Percentiles rank a stretch among this genome's conserved stretches.
Conservation (phyloP, 2,797 vertebrate species). For the Sphenodon punctatus region DNA sequence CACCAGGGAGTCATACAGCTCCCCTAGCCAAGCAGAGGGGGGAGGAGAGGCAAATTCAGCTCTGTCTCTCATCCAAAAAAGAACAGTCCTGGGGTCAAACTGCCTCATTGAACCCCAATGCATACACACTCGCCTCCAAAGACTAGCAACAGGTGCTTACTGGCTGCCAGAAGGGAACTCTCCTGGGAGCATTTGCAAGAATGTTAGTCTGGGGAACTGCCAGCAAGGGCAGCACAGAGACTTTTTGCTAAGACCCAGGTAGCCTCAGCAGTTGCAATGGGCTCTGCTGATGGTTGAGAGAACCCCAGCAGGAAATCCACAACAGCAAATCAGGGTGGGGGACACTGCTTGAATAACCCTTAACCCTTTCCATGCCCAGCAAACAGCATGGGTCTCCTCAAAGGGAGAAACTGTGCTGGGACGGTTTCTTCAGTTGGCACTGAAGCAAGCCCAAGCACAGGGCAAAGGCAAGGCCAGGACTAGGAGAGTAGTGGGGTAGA, state of each 20-base stretch:
- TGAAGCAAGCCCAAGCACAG: too few species aligned
- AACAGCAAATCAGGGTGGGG: not conserved
- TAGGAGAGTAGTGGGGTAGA: not conserved
- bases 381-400: not conserved
- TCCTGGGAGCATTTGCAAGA: not conserved
- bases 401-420: not conserved
- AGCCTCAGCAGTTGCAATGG: not conserved
- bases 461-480: not conserved
- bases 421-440: not conserved
- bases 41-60: not conserved
- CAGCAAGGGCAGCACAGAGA: not conserved
- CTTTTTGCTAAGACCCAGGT: not conserved
- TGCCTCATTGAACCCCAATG: not conserved
- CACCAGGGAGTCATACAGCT: rapidly evolving
- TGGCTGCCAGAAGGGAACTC: not conserved
- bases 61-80: not conserved
- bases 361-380: not conserved
- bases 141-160: not conserved
- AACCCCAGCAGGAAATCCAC: not conserved
- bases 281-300: not conserved
- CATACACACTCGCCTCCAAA: too few species aligned
- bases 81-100: not conserved
- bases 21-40: not conserved
- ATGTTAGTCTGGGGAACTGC: not conserved
- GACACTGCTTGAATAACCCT: not conserved